phyloP scores from a whole-genome alignment of 2,797 vertebrate species.

The Sylvilagus floridanus region DNA sequence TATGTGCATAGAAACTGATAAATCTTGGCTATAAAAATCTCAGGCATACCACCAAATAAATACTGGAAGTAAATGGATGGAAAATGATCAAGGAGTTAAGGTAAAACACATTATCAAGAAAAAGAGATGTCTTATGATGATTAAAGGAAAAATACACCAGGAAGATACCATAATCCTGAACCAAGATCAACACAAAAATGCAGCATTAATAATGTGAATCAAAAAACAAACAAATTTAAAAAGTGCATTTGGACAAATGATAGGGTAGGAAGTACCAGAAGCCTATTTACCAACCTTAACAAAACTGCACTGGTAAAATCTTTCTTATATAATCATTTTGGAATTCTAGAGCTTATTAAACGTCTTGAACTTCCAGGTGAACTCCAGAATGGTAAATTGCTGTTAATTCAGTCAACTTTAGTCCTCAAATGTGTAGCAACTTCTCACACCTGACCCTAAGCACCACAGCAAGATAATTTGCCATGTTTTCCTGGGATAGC shows the following conservation, averaged over 20 bases:
- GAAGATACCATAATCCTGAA: not conserved
- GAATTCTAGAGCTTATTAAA: not conserved
- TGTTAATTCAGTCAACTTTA: not conserved
- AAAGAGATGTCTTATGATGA: not conserved
- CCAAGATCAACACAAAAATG: not conserved
- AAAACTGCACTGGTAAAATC: not conserved
- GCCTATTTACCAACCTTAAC: not conserved
- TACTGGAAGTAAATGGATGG: not conserved
- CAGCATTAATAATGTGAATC: not conserved
- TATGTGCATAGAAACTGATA: not conserved
- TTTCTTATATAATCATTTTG: not conserved
- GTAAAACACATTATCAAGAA: not conserved
- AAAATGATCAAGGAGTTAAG: slow-evolving; percentile 30
- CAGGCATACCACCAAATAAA: not conserved
- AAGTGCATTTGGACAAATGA: not conserved
- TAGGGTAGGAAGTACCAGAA: not conserved
- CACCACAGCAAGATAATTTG: not conserved
- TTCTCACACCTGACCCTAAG: not conserved
- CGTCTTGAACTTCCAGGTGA: not conserved
- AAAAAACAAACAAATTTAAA: not conserved
- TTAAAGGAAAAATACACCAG: not conserved
- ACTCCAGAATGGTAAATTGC: not conserved
- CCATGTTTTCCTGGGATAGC: not conserved
- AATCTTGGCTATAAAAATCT: slow-evolving; percentile 40
- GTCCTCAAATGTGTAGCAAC: not conserved